Conservation (phyloP, 2,888 invertebrate species). For the Ephialtes manifestator region DNA sequence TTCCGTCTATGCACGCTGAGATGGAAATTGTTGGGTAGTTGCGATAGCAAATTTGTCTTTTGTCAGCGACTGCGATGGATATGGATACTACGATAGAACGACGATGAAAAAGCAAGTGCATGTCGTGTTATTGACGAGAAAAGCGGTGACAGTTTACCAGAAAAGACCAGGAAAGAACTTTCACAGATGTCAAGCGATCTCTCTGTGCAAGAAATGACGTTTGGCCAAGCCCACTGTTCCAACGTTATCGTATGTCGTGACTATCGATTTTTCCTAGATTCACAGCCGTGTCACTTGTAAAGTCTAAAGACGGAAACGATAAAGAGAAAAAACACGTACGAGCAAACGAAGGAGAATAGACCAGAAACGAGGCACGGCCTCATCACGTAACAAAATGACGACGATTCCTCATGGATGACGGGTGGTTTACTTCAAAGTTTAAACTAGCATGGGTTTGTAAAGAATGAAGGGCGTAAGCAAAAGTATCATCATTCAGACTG, state of each 20-base stretch:
- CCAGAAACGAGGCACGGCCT: background rate
- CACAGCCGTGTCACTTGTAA: background rate
- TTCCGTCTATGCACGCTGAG: background rate
- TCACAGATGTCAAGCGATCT: background rate
- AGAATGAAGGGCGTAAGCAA: background rate
- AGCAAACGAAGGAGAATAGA: background rate
- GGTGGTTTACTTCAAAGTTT: background rate
- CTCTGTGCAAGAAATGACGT: background rate
- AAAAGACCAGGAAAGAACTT: background rate
- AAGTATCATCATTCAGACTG: background rate
- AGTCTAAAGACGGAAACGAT: background rate
- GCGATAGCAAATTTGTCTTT: conserved; percentile 7
- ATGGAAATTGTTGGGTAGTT: background rate
- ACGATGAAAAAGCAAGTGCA: conserved; percentile 2
- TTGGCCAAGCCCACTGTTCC: background rate
- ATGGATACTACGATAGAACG: background rate
- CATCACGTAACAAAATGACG: background rate
- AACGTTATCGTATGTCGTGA: background rate
- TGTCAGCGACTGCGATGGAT: background rate
- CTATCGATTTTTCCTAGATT: background rate
- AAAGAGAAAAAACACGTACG: background rate
- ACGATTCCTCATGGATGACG: background rate
- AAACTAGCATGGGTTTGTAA: background rate
- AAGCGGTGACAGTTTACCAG: background rate
- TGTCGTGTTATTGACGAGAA: background rate